A percentile compares a stretch with the other conserved stretches of the same genome.
phyloP scores from a whole-genome alignment of 1,140 invertebrate species.

The Zaprionus kolodkinae region DNA sequence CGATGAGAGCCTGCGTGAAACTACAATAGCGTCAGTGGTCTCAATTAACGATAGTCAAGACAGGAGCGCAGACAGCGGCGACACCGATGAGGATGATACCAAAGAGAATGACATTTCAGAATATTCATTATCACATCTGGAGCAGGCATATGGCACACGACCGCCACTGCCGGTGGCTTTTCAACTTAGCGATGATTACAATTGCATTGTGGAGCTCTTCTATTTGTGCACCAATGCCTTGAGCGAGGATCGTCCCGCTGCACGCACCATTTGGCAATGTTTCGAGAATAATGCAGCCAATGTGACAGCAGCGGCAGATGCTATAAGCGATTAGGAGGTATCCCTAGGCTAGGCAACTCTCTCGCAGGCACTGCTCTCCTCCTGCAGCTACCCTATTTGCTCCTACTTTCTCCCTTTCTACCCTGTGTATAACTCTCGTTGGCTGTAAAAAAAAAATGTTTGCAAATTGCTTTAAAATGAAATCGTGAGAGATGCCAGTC shows the following conservation, averaged over 20 bases:
- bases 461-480: background rate
- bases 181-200: constrained; percentile 87
- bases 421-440: constrained; percentile 3
- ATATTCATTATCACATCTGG: constrained; percentile 34
- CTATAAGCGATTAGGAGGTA: constrained; percentile 34
- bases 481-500: background rate
- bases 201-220: constrained; percentile 88
- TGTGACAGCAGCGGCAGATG: constrained; percentile 13
- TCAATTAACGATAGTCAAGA: constrained; percentile 3
- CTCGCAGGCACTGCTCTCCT: background rate
- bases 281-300: constrained; percentile 64
- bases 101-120: constrained; percentile 51
- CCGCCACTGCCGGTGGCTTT: constrained; percentile 88
- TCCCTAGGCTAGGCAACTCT: too few relatives aligned
- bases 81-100: constrained; percentile 32
- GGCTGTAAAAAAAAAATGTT: constrained; percentile 13
- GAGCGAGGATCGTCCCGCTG: constrained; percentile 87
- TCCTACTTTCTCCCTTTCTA: too few relatives aligned
- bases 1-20: background rate
- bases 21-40: background rate
- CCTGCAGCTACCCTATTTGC: background rate
- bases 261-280: constrained; percentile 80
- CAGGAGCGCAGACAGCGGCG: background rate
- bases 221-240: constrained; percentile 88
- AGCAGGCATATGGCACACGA: constrained; percentile 86